Base-by-base conservation (phyloP, 2,113 vertebrate genomes). In the Paracanthobrama guichenoti region DNA sequence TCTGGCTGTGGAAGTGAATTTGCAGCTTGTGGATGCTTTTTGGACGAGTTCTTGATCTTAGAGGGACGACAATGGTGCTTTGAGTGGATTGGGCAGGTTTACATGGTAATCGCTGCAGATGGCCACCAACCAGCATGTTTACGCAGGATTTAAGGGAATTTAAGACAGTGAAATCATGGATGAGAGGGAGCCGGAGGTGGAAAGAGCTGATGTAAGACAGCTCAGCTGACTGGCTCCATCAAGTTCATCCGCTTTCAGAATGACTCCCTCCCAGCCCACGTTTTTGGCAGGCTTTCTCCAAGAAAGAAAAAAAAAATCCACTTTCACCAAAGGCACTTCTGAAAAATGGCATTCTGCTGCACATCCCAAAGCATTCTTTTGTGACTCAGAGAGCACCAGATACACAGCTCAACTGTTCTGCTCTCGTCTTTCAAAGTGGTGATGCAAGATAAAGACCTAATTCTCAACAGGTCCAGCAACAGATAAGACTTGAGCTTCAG, bases 391-490 rank as follows among this genome's bases (percentile, higher is more conserved):
- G 55, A 26, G 84, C 82, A 80, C 64, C 22, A 71, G 60, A 80
- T 84, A 62, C 48, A 57, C 39, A 87, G 88, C 89, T 91, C 77
- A 84, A 87, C 86, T 81, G 84, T 79, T 88, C 81, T 81, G 74
- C 84, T 87, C 78, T 88, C 76, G 78, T 85, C 85, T 53, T 83
- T 83, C 20, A 72, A 72, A 2, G 64, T 85, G 75, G 85, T 90
- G 91, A 92, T 92, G 90, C 80, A 72, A 86, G 90, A 93, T 92
- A 92, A 89, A 82, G 55, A 75, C 57, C 50, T 83, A 85, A 90
- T 87, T 89, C 84, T 80, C 89, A 89, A 87, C 86, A 90, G 74
- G 84, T 90, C 86, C 86, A 86, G 73, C 82, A 71, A 39, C 62
- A 91, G 90, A 93, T 92, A 92, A 94, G 64, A 86, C 86, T 62